phyloP scores from a whole-genome alignment of 64 coral and sea anemone genomes.

The Dendronephthya gigantea region DNA sequence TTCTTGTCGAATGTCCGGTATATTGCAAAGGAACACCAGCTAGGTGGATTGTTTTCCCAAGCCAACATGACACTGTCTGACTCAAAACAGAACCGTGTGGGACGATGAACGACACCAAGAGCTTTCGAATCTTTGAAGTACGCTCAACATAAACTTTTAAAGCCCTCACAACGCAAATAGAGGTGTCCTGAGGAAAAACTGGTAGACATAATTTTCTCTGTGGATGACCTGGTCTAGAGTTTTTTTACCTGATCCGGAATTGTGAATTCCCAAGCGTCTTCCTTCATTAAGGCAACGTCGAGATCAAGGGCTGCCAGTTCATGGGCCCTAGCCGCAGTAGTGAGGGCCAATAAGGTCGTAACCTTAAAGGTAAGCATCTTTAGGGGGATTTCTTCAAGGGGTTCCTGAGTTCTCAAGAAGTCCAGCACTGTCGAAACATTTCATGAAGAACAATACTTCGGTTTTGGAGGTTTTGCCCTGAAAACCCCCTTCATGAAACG shows the following conservation, averaged over 20 bases:
- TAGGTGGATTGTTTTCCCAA: not conserved
- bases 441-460: not conserved
- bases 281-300: not conserved
- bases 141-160: not conserved
- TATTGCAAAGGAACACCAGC: constrained; percentile 16
- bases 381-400: not conserved
- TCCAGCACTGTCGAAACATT: not conserved
- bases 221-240: not conserved
- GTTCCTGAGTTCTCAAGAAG: not conserved
- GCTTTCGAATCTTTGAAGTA: not conserved
- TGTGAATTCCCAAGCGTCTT: not conserved
- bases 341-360: not conserved
- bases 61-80: constrained; percentile 23
- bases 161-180: not conserved
- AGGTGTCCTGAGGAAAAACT: not conserved
- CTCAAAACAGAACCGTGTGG: constrained; percentile 18
- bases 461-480: not conserved
- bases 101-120: constrained; percentile 13
- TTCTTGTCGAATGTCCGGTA: constrained; percentile 21
- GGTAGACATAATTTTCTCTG: not conserved
- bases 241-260: not conserved
- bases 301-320: not conserved
- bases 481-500: not conserved
- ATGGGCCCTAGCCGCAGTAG: not conserved
- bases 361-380: not conserved